Evolutionary conservation across 2,113 vertebrate genomes (phyloP).

Genomic region (Zapornia atra): DNA sequence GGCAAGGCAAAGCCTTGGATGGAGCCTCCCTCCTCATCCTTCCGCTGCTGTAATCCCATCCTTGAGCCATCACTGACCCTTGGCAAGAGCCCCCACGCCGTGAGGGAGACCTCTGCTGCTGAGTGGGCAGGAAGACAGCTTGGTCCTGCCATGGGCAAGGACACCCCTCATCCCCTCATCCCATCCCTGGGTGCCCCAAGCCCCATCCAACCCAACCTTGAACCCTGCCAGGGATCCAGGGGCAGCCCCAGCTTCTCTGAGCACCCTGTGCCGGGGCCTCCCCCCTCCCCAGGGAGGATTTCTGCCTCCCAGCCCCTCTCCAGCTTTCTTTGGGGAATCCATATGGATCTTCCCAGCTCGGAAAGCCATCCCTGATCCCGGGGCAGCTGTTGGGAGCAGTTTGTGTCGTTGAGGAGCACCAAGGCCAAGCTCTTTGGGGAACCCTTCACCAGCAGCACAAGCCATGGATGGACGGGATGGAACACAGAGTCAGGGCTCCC

Average conservation of each 20-base stretch:
- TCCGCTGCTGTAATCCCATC: neutral
- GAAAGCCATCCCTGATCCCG: neutral
- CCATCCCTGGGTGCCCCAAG: no score
- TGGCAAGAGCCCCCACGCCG: neutral
- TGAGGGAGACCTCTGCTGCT: neutral
- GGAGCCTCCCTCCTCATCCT: neutral
- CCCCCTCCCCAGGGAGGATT: no score
- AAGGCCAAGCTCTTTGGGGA: neutral
- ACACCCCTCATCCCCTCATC: no score
- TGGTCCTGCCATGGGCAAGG: no score
- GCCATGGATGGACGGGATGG: neutral
- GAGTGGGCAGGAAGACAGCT: neutral
- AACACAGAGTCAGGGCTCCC: neutral
- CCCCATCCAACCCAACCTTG: no score
- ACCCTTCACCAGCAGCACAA: neutral
- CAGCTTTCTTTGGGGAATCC: neutral
- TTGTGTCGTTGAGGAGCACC: neutral
- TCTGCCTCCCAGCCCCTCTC: no score
- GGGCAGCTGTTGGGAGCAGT: neutral
- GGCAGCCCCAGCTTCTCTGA: no score
- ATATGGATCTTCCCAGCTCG: neutral
- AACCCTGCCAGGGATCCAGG: no score
- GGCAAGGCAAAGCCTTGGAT: accelerated
- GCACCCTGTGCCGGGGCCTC: no score
- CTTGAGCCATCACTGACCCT: neutral